phyloP scores from a whole-genome alignment of 2,797 vertebrate genomes.

The Myotis daubentonii region DNA sequence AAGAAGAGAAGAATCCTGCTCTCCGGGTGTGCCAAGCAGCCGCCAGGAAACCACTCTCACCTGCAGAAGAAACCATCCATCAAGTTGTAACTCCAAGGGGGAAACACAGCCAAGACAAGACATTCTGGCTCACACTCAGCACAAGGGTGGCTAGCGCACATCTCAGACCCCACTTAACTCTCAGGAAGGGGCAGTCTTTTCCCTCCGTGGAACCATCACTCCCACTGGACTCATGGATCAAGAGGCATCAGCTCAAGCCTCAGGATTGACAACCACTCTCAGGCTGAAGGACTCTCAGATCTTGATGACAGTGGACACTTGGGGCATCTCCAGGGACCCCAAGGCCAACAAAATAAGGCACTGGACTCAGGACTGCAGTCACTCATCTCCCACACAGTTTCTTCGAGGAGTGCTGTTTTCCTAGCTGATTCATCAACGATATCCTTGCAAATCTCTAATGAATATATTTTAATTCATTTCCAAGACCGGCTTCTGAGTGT shows the following conservation, averaged over 20 bases:
- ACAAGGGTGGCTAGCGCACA: neutral
- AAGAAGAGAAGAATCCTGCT: neutral
- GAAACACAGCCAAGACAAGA: neutral
- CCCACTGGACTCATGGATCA: rapidly evolving
- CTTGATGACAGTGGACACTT: neutral
- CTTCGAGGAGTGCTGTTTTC: neutral
- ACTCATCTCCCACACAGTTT: neutral
- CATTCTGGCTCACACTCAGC: neutral
- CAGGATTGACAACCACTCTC: neutral
- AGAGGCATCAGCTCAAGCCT: neutral
- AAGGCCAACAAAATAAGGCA: neutral
- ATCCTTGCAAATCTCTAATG: neutral
- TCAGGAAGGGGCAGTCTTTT: neutral
- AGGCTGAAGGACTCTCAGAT: neutral
- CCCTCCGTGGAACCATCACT: neutral
- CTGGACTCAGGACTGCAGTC: neutral
- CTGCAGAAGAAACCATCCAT: conserved; percentile 36
- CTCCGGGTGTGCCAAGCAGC: neutral
- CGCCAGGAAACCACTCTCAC: neutral
- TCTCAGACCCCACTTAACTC: neutral
- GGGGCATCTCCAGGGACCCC: neutral
- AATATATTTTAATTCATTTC: conserved; percentile 30
- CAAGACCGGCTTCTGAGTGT: neutral
- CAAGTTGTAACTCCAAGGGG: conserved; percentile 3
- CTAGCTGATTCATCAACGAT: neutral